phyloP scores from a whole-genome alignment of 2,113 vertebrate species.

The Hypocryptadius cinnamomeus region DNA sequence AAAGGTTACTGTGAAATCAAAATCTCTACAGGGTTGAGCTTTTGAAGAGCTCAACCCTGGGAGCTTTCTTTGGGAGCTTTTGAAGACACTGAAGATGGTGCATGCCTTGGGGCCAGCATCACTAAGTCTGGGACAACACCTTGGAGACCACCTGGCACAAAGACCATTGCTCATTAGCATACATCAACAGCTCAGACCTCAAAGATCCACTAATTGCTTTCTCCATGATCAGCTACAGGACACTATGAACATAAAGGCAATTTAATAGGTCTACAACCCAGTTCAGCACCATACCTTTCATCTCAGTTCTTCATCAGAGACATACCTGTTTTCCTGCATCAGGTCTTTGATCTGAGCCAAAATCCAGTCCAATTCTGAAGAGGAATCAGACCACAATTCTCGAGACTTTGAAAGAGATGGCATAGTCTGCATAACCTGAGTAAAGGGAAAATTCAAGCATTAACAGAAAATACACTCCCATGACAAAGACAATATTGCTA shows the following conservation, averaged over 20 bases:
- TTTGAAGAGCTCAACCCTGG: too few relatives aligned
- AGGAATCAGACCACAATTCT: slow-evolving; percentile 67
- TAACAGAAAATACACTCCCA: neutral
- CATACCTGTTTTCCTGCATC: slow-evolving; percentile 75
- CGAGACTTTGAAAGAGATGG: slow-evolving; percentile 43
- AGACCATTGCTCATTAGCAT: neutral
- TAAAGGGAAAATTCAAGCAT: neutral
- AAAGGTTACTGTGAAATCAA: neutral
- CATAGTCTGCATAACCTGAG: slow-evolving; percentile 64
- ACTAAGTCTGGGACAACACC: neutral
- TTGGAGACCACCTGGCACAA: neutral
- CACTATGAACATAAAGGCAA: neutral
- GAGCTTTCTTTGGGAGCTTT: neutral
- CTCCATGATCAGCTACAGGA: neutral
- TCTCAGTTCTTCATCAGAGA: neutral
- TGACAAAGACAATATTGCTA: neutral
- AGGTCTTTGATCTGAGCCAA: slow-evolving; percentile 86
- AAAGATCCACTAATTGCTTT: neutral
- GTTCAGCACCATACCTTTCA: neutral
- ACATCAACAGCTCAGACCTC: neutral
- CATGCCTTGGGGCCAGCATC: neutral
- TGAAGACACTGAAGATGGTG: neutral
- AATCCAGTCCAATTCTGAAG: slow-evolving; percentile 82
- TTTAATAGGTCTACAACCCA: neutral
- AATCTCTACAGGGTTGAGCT: neutral